Base-by-base conservation (phyloP, 2,113 vertebrate species). In the Axis porcinus region DNA sequence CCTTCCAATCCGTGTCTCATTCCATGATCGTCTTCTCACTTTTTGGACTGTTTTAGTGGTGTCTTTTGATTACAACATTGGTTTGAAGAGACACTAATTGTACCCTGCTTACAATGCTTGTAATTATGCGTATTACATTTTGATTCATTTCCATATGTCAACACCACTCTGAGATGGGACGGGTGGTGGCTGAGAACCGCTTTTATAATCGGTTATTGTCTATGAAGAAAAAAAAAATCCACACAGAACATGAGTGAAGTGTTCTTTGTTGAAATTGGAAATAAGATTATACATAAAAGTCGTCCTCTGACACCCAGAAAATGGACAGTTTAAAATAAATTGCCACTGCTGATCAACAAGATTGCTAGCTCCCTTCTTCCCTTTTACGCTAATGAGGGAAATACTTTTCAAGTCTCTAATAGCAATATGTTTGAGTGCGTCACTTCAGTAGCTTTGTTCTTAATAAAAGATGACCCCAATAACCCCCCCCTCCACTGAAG, bases 381-480 rank as follows among this genome's bases (percentile, higher is more conserved):
- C 98, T 98, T 98, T 99, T 98, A 98, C 98, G 96, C 98, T 99
- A 99, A 99, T 98, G 98, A 99, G 98, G 98, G 98, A 98, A 99
- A 98, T 97, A 98, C 98, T 98, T 97, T 98, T 98, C 98, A 98
- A 98, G 98, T 95, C 98, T 98, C 99, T 98, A 98, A 98, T 97
- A 98, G 99, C 98, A 98, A 98, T 98, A 98, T 98, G 98, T 99
- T 99, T 98, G 98, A 98, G 98, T 94, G 98, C 98, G 99, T 99
- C 99, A 99, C 98, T 98, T 97, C 98, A 98, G 99, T 98, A 98
- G 99, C 99, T 99, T 98, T 98, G 98, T 98, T 98, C 98, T 99
- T 99, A 99, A 99, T 99, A 99, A 99, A 99, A 99, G 99, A 99
- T 99, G 99, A 99, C 99, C 99, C 99, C 98, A 98, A 98, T 95